These are phyloP conservation scores for Ammospiza nelsoni DNA, from an alignment of 2,113 vertebrate species.

Conservation along the genomic window DNA sequence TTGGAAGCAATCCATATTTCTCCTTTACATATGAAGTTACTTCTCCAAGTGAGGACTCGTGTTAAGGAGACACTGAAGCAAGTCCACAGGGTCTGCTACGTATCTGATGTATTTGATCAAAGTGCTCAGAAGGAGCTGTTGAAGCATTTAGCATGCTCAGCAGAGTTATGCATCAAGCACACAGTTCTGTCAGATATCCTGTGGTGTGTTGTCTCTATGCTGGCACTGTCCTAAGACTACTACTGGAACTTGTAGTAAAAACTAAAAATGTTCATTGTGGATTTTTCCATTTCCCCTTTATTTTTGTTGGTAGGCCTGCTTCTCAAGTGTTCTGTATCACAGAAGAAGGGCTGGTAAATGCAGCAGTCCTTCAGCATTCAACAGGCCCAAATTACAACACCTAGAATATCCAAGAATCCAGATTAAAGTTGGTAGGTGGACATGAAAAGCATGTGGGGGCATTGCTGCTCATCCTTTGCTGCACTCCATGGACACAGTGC, in stretches of 20 bases:
- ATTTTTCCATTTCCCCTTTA: background rate
- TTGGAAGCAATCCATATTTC: background rate
- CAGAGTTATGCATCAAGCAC: fast-evolving
- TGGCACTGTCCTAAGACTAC: background rate
- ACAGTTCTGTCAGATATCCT: background rate
- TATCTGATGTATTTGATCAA: background rate
- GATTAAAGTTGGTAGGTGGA: background rate
- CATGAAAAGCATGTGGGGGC: background rate
- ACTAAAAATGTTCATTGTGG: background rate
- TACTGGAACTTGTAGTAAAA: background rate
- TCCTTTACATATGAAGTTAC: background rate
- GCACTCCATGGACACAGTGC: background rate
- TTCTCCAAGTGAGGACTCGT: fast-evolving
- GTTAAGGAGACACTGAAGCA: background rate
- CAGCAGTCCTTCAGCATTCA: background rate
- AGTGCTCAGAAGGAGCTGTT: background rate
- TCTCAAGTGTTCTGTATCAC: background rate
- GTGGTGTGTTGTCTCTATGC: background rate
- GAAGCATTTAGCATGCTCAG: background rate
- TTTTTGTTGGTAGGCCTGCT: background rate
- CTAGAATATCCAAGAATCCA: background rate
- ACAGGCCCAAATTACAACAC: background rate
- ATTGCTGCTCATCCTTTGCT: background rate
- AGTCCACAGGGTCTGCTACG: background rate
- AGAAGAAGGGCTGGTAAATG: background rate